Conservation (phyloP, 2,113 vertebrate species). For the Oceanodroma tethys region DNA sequence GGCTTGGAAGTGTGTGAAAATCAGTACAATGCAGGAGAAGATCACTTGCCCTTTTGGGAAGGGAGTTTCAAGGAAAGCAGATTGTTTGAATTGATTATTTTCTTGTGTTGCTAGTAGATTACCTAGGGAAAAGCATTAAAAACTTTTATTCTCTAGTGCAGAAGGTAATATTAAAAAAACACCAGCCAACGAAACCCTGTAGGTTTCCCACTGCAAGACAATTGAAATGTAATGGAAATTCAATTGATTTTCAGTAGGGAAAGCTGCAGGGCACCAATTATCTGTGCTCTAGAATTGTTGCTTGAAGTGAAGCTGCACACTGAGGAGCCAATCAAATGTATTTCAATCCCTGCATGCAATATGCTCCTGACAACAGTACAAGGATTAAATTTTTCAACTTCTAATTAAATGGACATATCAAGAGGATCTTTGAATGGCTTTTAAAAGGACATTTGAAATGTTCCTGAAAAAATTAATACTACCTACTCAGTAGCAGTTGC, state of each 20-base stretch:
- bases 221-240: constrained; percentile 69
- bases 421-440: neutral
- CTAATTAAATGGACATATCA: constrained; percentile 30
- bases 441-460: neutral
- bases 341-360: constrained; percentile 14
- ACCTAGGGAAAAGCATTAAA: constrained; percentile 24
- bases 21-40: neutral
- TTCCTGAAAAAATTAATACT: neutral
- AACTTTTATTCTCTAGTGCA: constrained; percentile 24
- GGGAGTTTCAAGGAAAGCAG: constrained; percentile 15
- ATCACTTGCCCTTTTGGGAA: constrained; percentile 9
- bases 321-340: constrained; percentile 45
- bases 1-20: neutral
- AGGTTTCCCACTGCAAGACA: constrained; percentile 52
- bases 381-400: constrained; percentile 17
- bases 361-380: neutral
- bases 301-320: constrained; percentile 39
- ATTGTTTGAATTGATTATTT: constrained; percentile 52
- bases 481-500: neutral
- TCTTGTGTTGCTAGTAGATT: constrained; percentile 14
- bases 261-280: constrained; percentile 67
- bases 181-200: constrained; percentile 5
- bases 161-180: constrained; percentile 51
- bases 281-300: constrained; percentile 51
- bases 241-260: constrained; percentile 65